Evolutionary conservation across 2,113 vertebrate genomes (phyloP).

Genomic region (Actenoides lindsayi): DNA sequence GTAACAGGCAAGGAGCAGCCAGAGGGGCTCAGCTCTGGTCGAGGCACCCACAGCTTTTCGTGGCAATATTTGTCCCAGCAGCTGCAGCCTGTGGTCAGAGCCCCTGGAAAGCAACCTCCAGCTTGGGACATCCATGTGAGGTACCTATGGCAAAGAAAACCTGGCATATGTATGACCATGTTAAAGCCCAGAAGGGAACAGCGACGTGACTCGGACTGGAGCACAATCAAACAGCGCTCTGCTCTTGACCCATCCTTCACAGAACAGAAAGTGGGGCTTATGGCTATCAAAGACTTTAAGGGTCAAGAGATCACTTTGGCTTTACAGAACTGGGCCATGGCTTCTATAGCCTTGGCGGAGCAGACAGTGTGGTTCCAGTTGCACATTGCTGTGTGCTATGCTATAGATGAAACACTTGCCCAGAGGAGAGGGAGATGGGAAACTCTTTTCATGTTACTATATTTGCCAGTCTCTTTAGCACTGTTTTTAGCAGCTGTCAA

Average conservation of each 20-base stretch:
- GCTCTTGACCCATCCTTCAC: not conserved
- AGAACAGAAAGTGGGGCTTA: not conserved
- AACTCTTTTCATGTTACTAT: not conserved
- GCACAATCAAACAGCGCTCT: not conserved
- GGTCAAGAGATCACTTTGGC: not conserved
- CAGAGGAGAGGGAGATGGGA: fast-evolving
- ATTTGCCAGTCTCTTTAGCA: not conserved
- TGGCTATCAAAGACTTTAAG: not conserved
- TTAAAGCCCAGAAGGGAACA: not conserved
- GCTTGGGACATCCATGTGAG: no score
- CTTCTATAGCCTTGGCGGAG: fast-evolving
- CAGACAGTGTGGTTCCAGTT: not conserved
- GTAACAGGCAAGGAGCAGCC: fast-evolving
- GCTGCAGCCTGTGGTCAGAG: not conserved
- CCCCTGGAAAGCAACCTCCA: fast-evolving
- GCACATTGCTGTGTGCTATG: fast-evolving
- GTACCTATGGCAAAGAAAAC: not conserved
- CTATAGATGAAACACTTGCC: fast-evolving
- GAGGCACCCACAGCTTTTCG: fast-evolving
- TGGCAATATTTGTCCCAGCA: not conserved
- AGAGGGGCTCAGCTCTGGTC: fast-evolving
- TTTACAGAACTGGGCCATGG: not conserved
- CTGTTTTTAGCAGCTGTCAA: not conserved
- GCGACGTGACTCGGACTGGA: not conserved
- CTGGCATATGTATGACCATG: fast-evolving